Conservation (phyloP, 2,113 vertebrate genomes). For the Charina bottae region DNA sequence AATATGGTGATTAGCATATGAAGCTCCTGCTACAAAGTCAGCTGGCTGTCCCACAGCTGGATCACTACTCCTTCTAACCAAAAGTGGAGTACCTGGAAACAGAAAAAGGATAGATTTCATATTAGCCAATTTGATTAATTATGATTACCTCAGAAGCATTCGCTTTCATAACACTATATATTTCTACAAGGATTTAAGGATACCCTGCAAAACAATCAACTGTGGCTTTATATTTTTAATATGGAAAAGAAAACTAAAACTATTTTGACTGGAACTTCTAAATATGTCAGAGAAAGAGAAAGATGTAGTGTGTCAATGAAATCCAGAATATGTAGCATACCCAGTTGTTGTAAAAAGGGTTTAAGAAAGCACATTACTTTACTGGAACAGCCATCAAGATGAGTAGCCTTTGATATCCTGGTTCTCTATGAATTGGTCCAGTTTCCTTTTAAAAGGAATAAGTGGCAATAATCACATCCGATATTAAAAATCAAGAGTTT, state of each 20-base stretch:
- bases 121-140: constrained; percentile 37
- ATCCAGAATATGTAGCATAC: neutral
- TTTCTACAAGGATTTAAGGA: neutral
- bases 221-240: neutral
- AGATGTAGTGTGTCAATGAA: neutral
- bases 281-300: neutral
- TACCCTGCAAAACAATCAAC: neutral
- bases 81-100: constrained; percentile 86
- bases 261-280: neutral
- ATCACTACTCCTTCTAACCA: constrained; percentile 96
- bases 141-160: neutral
- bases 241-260: neutral
- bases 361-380: neutral
- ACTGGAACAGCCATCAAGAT: neutral
- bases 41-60: constrained; percentile 77
- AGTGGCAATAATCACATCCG: neutral
- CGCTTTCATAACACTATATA: neutral
- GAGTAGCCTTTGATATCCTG: neutral
- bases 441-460: neutral
- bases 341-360: neutral
- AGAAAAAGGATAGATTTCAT: constrained; percentile 40
- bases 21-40: constrained; percentile 73
- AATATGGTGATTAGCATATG: constrained; percentile 69
- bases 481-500: neutral
- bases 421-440: neutral